Percentiles rank a stretch among this genome's conserved stretches.
These are phyloP conservation scores for Dysmachus trigonus DNA, from an alignment of 2,888 invertebrate species.

Conservation along the genomic window DNA sequence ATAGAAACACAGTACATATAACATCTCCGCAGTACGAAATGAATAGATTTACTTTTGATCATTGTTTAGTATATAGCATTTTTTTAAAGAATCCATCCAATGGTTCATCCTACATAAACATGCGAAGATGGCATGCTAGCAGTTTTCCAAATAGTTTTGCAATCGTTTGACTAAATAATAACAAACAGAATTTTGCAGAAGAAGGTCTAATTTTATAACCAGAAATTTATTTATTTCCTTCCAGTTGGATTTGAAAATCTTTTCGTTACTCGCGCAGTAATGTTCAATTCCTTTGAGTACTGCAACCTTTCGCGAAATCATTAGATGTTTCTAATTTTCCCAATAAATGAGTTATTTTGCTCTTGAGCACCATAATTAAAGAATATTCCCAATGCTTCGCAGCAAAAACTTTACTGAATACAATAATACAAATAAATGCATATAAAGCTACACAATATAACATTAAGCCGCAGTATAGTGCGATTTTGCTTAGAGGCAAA, in stretches of 20 bases:
- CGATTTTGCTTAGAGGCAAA: not conserved
- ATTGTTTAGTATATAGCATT: too few relatives aligned
- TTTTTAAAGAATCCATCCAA: too few relatives aligned
- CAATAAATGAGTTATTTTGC: not conserved
- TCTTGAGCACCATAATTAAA: not conserved
- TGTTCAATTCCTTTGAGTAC: not conserved
- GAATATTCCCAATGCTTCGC: not conserved
- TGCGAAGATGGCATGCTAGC: too few relatives aligned
- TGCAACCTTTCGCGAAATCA: not conserved
- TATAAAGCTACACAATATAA: not conserved
- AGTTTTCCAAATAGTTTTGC: too few relatives aligned
- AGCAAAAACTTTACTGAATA: not conserved
- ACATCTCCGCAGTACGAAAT: too few relatives aligned
- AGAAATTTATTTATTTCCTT: not conserved
- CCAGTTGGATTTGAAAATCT: not conserved
- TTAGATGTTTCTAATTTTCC: not conserved
- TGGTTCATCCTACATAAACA: too few relatives aligned
- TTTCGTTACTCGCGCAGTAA: not conserved
- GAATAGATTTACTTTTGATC: too few relatives aligned
- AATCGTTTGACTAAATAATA: too few relatives aligned
- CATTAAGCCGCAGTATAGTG: not conserved
- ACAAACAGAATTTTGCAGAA: not conserved
- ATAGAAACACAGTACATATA: too few relatives aligned
- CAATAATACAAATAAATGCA: not conserved
- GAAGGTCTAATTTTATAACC: not conserved